phyloP scores from a whole-genome alignment of 1,140 invertebrate species.

The Oedothorax gibbosus region DNA sequence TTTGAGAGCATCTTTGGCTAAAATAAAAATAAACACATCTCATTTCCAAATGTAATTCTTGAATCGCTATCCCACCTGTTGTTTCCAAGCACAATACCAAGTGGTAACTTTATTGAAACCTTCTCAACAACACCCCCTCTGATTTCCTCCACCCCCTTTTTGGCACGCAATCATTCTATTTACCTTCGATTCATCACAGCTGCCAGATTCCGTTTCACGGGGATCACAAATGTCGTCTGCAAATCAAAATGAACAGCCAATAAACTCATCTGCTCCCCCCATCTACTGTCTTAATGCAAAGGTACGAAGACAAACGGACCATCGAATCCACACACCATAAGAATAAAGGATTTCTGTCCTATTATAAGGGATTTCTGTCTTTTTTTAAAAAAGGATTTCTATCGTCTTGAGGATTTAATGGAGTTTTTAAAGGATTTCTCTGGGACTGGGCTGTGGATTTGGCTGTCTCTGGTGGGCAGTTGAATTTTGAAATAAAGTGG shows the following conservation, averaged over 20 bases:
- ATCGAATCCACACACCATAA: conserved; percentile 23
- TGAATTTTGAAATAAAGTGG: background rate
- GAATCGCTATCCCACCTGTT: no score
- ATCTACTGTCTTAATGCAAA: background rate
- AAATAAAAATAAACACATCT: no score
- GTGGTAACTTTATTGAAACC: no score
- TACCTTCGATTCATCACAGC: background rate
- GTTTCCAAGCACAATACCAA: no score
- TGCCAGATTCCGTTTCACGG: background rate
- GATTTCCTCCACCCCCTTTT: no score
- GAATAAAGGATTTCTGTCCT: no score
- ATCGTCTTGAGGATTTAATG: conserved; percentile 16
- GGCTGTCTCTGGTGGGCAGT: background rate
- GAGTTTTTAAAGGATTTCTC: conserved; percentile 43
- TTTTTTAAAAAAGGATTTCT: no score
- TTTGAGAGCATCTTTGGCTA: no score
- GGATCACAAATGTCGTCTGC: conserved; percentile 44
- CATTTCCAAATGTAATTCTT: no score
- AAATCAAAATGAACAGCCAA: conserved; percentile 55
- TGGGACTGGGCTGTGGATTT: background rate
- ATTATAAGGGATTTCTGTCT: no score
- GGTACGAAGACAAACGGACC: background rate
- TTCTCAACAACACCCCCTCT: no score
- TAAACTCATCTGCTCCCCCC: conserved; percentile 12
- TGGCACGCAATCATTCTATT: no score